phyloP scores from a whole-genome alignment of 1,140 invertebrate genomes.

The Eulimnadia texana region DNA sequence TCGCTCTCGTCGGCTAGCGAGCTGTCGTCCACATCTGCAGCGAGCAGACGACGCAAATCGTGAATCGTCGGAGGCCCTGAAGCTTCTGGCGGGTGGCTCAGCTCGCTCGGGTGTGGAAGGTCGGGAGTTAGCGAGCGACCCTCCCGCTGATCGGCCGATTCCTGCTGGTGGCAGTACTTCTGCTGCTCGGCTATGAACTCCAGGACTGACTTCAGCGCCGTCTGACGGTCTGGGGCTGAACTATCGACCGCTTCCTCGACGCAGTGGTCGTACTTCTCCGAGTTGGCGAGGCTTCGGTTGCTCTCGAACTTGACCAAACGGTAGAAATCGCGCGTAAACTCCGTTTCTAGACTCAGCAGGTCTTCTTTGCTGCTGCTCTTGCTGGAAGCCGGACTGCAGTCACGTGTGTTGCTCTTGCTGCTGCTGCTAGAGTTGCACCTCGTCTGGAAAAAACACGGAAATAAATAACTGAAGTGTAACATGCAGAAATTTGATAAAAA shows the following conservation, averaged over 20 bases:
- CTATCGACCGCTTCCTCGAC: neutral
- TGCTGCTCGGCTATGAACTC: slow-evolving; percentile 60
- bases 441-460: neutral
- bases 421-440: neutral
- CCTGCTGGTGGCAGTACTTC: slow-evolving; percentile 43
- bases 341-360: slow-evolving; percentile 45
- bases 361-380: slow-evolving; percentile 12
- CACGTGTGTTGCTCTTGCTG: neutral
- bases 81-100: neutral
- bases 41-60: slow-evolving; percentile 12
- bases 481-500: no score
- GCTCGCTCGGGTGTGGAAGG: neutral
- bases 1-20: slow-evolving; percentile 7
- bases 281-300: slow-evolving; percentile 58
- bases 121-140: neutral
- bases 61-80: neutral
- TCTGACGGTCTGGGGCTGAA: slow-evolving; percentile 41
- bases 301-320: slow-evolving; percentile 63
- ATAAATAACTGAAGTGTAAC: no score
- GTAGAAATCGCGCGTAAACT: slow-evolving; percentile 61
- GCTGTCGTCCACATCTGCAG: slow-evolving; percentile 7
- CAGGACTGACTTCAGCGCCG: slow-evolving; percentile 52
- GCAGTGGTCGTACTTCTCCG: slow-evolving; percentile 22
- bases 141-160: slow-evolving; percentile 31
- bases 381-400: neutral